Evolutionary conservation across 2,113 vertebrate species (phyloP).

Genomic region (Gobio gobio): DNA sequence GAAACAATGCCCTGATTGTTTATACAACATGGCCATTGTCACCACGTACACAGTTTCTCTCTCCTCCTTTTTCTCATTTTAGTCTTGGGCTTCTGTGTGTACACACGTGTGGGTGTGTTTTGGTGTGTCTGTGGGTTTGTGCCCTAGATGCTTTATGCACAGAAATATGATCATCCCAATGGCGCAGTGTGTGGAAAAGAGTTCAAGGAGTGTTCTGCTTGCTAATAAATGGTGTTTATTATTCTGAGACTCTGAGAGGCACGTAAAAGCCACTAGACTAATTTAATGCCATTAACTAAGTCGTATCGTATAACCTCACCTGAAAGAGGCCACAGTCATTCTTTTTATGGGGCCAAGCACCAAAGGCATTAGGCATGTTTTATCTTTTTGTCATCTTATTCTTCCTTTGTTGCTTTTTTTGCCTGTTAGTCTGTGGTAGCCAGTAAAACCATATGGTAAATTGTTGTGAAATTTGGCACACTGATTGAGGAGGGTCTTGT

Average conservation of each 20-base stretch:
- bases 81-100: background rate
- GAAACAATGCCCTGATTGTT: conserved; percentile 34
- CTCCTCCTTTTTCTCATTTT: background rate
- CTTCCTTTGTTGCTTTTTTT: background rate
- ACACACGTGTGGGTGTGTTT: background rate
- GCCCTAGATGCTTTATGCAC: conserved; percentile 28
- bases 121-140: conserved; percentile 4
- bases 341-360: background rate
- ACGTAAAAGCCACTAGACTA: conserved; percentile 22
- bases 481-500: background rate
- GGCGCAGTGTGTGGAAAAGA: conserved; percentile 39
- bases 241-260: conserved; percentile 3
- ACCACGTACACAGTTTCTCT: background rate
- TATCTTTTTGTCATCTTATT: background rate
- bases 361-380: background rate
- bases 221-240: conserved; percentile 48
- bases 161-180: conserved; percentile 48
- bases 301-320: background rate
- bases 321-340: background rate
- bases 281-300: conserved; percentile 24
- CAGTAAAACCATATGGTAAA: background rate
- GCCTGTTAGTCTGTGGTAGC: background rate
- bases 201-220: conserved; percentile 34
- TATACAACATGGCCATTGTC: conserved; percentile 25
- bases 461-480: background rate